Evolutionary conservation across 2,888 invertebrate species (phyloP).

Genomic region (Drosophila melanosoma): DNA sequence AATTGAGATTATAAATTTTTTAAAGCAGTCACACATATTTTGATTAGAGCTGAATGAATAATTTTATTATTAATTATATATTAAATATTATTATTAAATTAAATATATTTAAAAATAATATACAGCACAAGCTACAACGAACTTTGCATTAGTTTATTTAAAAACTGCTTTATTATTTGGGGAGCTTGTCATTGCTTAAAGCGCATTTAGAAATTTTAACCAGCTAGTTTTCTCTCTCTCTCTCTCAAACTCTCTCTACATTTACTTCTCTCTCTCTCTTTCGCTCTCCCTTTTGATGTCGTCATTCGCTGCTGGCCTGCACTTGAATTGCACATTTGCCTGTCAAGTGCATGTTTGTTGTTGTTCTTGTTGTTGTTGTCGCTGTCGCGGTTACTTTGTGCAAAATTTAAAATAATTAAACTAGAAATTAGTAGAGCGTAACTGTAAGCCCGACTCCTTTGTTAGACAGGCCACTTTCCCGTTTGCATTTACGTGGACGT

Average conservation of each 20-base stretch:
- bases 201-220: slow-evolving; percentile 65
- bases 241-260: not conserved
- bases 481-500: slow-evolving; percentile 15
- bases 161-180: slow-evolving; percentile 21
- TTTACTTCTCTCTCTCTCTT: not conserved
- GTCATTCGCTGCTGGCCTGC: slow-evolving; percentile 49
- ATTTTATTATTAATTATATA: too few species aligned
- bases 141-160: not conserved
- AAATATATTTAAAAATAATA: not conserved
- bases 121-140: not conserved
- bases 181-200: slow-evolving; percentile 47
- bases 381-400: slow-evolving; percentile 72
- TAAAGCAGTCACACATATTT: not conserved
- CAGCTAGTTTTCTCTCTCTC: slow-evolving; percentile 24
- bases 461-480: slow-evolving; percentile 27
- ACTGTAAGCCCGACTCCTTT: slow-evolving; percentile 46
- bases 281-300: slow-evolving; percentile 3
- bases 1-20: not conserved
- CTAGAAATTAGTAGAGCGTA: slow-evolving; percentile 78
- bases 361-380: slow-evolving; percentile 39
- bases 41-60: not conserved
- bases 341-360: slow-evolving; percentile 61
- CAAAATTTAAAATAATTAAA: slow-evolving; percentile 76
- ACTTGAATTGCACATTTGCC: slow-evolving; percentile 65
- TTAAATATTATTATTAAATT: too few species aligned